Conservation (phyloP, 2,113 vertebrate species). For the Poeciliopsis prolifica region DNA sequence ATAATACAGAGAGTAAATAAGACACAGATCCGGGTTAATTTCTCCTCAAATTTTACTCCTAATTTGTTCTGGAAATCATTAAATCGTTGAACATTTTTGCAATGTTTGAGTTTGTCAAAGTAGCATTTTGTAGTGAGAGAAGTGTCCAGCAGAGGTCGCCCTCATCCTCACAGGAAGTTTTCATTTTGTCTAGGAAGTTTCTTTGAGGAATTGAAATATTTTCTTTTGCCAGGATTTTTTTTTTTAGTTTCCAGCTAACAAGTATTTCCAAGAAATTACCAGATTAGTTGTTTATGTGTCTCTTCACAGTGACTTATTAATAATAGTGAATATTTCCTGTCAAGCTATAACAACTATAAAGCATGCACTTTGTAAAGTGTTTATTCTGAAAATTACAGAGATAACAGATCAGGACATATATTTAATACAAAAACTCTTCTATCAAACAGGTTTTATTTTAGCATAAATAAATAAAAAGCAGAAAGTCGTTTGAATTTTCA, state of each 20-base stretch:
- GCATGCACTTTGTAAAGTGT: slow-evolving; percentile 19
- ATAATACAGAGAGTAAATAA: no score
- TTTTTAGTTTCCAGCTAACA: neutral
- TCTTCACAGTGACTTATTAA: neutral
- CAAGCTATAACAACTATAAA: neutral
- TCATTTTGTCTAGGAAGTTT: neutral
- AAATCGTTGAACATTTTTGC: no score
- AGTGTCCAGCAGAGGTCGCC: slow-evolving; percentile 55
- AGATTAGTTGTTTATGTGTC: neutral
- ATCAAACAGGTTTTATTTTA: slow-evolving; percentile 37
- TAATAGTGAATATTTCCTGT: neutral
- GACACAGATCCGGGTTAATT: no score
- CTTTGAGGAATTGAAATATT: neutral
- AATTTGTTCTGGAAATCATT: no score
- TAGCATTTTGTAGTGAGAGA: neutral
- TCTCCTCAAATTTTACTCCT: no score
- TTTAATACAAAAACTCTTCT: slow-evolving; percentile 43
- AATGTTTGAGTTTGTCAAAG: no score
- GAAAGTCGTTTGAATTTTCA: slow-evolving; percentile 49
- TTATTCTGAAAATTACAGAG: slow-evolving; percentile 64
- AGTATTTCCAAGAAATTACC: neutral
- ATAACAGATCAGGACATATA: slow-evolving; percentile 21
- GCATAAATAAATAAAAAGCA: slow-evolving; percentile 70
- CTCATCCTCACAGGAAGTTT: no score
- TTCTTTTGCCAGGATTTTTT: neutral